Percentiles rank a stretch among this genome's conserved stretches.
phyloP scores from a whole-genome alignment of 1,140 invertebrate genomes.

The Trichonephila inaurata region DNA sequence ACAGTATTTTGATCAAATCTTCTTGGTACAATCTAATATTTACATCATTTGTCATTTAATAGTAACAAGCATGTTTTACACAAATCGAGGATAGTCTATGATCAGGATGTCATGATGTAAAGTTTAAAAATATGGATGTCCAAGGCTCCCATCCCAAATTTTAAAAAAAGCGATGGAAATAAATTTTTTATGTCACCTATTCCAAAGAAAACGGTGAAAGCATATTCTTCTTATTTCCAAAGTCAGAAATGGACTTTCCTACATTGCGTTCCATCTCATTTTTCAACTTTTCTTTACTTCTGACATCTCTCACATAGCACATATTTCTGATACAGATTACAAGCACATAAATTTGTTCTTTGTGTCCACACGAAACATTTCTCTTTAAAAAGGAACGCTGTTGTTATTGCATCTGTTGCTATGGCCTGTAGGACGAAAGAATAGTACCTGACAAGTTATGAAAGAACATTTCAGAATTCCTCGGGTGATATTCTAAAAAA shows the following conservation, averaged over 20 bases:
- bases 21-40: too few species aligned
- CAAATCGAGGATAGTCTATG: not conserved
- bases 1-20: too few species aligned
- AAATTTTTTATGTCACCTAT: not conserved
- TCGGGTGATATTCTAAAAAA: not conserved
- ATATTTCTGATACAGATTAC: not conserved
- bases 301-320: not conserved
- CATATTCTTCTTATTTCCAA: not conserved
- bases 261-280: not conserved
- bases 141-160: too few species aligned
- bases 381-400: not conserved
- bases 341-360: not conserved
- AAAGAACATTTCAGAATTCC: not conserved
- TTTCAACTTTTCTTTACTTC: not conserved
- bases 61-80: not conserved
- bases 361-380: not conserved
- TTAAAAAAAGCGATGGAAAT: not conserved
- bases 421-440: not conserved
- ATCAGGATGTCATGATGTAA: too few species aligned
- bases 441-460: not conserved
- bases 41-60: not conserved
- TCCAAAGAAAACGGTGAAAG: not conserved
- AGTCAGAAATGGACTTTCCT: conserved; percentile 2
- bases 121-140: too few species aligned
- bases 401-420: not conserved